phyloP scores from a whole-genome alignment of 1,140 invertebrate species.

The Solen grandis region DNA sequence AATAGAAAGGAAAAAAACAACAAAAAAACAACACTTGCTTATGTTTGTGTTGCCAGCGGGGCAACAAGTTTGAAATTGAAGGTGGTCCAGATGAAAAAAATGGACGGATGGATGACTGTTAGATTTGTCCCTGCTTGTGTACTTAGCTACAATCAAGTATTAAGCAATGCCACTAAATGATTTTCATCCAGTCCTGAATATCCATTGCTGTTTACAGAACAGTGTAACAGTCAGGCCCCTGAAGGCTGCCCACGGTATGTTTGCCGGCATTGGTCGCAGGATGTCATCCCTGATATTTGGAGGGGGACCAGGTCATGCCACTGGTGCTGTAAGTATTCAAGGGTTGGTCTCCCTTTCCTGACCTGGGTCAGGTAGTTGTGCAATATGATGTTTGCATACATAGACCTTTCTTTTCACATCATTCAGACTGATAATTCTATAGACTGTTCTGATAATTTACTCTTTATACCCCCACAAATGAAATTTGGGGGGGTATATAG shows the following conservation, averaged over 20 bases:
- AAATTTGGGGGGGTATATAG: no score
- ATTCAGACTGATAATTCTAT: neutral
- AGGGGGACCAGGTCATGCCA: conserved; percentile 85
- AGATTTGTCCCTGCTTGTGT: no score
- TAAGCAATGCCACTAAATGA: no score
- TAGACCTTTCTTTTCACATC: neutral
- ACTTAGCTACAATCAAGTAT: no score
- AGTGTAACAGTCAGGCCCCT: conserved; percentile 87
- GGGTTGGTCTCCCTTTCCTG: neutral
- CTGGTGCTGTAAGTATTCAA: conserved; percentile 90
- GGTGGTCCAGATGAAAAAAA: no score
- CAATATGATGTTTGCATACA: neutral
- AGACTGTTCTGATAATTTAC: neutral
- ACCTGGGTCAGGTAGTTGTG: neutral
- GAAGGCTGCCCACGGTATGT: conserved; percentile 90
- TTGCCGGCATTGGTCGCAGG: conserved; percentile 91
- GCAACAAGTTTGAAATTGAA: no score
- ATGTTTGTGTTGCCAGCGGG: no score
- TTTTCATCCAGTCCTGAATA: no score
- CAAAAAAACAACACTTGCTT: no score
- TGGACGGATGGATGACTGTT: no score
- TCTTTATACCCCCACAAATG: no score
- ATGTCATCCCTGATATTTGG: conserved; percentile 95
- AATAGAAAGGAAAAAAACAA: no score
- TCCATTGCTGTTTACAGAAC: conserved; percentile 74